A percentile compares a stretch with the other conserved stretches of the same genome.
Evolutionary conservation across 2,797 vertebrate genomes (phyloP).

Genomic region (Carduelis carduelis): DNA sequence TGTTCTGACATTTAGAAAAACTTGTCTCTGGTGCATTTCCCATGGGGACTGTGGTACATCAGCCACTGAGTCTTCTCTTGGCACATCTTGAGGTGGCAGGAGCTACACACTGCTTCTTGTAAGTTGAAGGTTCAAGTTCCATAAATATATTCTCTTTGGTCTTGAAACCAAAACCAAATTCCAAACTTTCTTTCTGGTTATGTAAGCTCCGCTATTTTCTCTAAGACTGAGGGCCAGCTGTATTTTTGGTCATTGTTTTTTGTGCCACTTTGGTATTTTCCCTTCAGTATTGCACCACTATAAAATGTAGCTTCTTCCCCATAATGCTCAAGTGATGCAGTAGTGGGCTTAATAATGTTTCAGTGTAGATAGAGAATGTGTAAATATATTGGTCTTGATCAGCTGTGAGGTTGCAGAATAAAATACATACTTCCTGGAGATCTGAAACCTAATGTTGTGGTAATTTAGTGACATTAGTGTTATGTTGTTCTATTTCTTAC

Average conservation of each 20-base stretch:
- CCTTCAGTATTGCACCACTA: not conserved
- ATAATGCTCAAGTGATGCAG: not conserved
- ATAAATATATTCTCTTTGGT: not conserved
- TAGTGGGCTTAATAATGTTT: not conserved
- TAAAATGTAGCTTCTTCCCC: not conserved
- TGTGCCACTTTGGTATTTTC: not conserved
- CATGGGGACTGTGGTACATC: rapidly evolving
- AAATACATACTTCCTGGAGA: not conserved
- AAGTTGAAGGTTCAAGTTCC: not conserved
- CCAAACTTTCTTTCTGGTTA: not conserved
- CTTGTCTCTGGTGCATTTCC: not conserved
- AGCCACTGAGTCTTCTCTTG: not conserved
- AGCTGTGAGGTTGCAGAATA: not conserved
- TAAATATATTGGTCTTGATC: not conserved
- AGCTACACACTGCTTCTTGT: not conserved
- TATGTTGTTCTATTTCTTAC: not conserved
- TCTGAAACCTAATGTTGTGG: not conserved
- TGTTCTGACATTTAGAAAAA: not conserved
- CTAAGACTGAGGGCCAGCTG: not conserved
- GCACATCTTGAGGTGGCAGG: not conserved
- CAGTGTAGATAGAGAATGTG: not conserved
- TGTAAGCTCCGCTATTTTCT: not conserved
- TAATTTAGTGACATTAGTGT: not conserved
- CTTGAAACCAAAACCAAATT: not conserved
- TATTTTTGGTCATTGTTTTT: not conserved